Evolutionary conservation across 2,113 vertebrate genomes (phyloP).

Genomic region (Prionailurus bengalensis): DNA sequence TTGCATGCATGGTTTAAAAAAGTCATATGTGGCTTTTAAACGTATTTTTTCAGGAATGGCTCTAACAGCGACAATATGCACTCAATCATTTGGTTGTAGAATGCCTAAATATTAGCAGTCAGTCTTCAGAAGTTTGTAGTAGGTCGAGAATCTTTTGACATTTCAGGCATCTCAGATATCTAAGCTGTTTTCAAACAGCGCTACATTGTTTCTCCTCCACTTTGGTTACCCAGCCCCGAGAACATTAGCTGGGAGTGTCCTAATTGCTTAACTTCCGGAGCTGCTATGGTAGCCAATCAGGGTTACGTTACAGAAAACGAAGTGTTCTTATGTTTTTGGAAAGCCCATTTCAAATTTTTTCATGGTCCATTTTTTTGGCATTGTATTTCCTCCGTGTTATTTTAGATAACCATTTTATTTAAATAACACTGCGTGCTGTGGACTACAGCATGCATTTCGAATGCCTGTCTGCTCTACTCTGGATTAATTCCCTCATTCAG

Average conservation of each 20-base stretch:
- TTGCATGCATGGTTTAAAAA: not conserved
- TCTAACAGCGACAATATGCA: not conserved
- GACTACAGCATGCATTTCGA: slow-evolving; percentile 72
- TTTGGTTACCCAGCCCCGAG: slow-evolving; percentile 56
- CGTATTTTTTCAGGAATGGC: not conserved
- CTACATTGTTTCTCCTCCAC: slow-evolving; percentile 58
- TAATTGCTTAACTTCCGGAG: slow-evolving; percentile 72
- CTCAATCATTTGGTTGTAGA: slow-evolving; percentile 70
- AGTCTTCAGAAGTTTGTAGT: slow-evolving; percentile 61
- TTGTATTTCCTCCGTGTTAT: slow-evolving; percentile 78
- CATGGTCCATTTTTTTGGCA: slow-evolving; percentile 65
- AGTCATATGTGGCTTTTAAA: not conserved
- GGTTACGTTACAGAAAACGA: slow-evolving; percentile 74
- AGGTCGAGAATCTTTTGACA: slow-evolving; percentile 55
- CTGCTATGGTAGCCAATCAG: slow-evolving; percentile 70
- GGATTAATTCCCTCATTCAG: slow-evolving; percentile 74
- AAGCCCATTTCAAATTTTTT: slow-evolving; percentile 80
- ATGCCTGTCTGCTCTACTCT: slow-evolving; percentile 58
- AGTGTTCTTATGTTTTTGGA: slow-evolving; percentile 70
- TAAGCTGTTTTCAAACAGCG: slow-evolving; percentile 53
- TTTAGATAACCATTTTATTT: slow-evolving; percentile 85
- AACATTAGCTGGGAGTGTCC: slow-evolving; percentile 43
- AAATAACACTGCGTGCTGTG: slow-evolving; percentile 75
- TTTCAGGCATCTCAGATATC: slow-evolving; percentile 47
- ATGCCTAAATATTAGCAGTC: slow-evolving; percentile 51